Base-by-base conservation (phyloP, 2,888 invertebrate genomes). In the Corbicula japonica region DNA sequence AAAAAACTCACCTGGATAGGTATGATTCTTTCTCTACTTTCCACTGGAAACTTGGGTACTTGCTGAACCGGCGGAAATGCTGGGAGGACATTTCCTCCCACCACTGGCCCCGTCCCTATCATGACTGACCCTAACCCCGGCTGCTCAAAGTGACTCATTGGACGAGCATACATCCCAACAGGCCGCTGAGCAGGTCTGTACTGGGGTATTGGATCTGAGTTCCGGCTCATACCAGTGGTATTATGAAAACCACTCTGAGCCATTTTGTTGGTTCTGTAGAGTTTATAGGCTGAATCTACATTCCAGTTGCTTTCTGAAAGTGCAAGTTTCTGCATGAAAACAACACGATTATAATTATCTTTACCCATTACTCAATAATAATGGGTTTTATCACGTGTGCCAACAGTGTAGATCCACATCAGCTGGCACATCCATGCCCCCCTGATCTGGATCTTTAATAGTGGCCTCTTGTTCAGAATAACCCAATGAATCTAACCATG, bases 11-110 rank as follows among this genome's bases (percentile, higher is more conserved):
- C 79, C 73, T 86, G 82, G 54, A 88, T 87, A 1, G 88, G 88
- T 48, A 88, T 84, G 21, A 88, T 84, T 56, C 86, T 76, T 54
- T 87, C 86, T 34, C 48, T n/a, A n/a, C n/a, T 68, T 28, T 81
- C 61, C 30, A 78, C 73, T 23, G 74, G 76, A 56, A 80, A 83
- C 62, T 76, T 85, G 2, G 78, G 83, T 32, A 76, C 66, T 26
- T 54, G 70, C 26, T 66, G 60, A n/a, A 69, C 74, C 35, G 82
- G 75, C 32, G 65, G 77, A 21, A 80, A 80, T 38, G 72, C 76
- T 34, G 70, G 80, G 21, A 71, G 76, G 12, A 52, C 34, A 30
- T 28, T 54, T 46, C 35, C 46, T 0, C 76, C 73, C 3, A 68
- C 68, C 21, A 68, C 74, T 46, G 78, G 73, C 8, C 76, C 80